A percentile compares a stretch with the other conserved stretches of the same genome.
phyloP scores from a whole-genome alignment of 2,888 invertebrate genomes.

The Bellardia bayeri region DNA sequence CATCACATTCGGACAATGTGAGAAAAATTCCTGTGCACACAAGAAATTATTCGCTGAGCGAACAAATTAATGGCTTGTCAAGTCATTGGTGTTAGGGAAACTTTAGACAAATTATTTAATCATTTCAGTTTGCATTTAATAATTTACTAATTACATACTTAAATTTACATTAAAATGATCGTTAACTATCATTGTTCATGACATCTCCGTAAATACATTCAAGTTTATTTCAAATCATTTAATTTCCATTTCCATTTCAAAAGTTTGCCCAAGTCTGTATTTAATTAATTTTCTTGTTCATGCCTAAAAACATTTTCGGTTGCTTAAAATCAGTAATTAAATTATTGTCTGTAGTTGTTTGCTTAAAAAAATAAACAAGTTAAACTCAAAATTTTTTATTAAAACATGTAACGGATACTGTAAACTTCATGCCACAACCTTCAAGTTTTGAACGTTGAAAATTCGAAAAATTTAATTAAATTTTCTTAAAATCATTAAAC shows the following conservation, averaged over 20 bases:
- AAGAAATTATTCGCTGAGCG: too few species aligned
- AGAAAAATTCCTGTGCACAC: too few species aligned
- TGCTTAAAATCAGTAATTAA: constrained; percentile 28
- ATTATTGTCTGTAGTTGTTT: constrained; percentile 10
- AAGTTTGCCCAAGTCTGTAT: constrained; percentile 32
- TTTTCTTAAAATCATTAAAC: constrained; percentile 29
- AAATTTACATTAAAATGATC: too few species aligned
- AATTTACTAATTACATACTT: too few species aligned
- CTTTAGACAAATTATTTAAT: too few species aligned
- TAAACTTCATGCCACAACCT: constrained; percentile 19
- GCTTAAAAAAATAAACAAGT: background rate
- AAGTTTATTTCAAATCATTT: background rate
- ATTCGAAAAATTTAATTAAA: constrained; percentile 36
- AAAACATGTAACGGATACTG: constrained; percentile 35
- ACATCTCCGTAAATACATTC: background rate
- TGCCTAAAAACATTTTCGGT: constrained; percentile 13
- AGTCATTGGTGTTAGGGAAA: too few species aligned
- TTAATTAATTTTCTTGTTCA: constrained; percentile 42
- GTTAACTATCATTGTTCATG: background rate
- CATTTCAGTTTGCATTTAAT: too few species aligned
- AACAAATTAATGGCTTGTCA: too few species aligned
- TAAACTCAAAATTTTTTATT: constrained; percentile 1
- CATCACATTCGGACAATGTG: too few species aligned
- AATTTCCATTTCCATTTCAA: background rate
- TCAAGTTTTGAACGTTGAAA: constrained; percentile 10